These are phyloP conservation scores for Crossaster papposus DNA, from an alignment of 53 echinoderm and acorn worm genomes.

Conservation along the genomic window DNA sequence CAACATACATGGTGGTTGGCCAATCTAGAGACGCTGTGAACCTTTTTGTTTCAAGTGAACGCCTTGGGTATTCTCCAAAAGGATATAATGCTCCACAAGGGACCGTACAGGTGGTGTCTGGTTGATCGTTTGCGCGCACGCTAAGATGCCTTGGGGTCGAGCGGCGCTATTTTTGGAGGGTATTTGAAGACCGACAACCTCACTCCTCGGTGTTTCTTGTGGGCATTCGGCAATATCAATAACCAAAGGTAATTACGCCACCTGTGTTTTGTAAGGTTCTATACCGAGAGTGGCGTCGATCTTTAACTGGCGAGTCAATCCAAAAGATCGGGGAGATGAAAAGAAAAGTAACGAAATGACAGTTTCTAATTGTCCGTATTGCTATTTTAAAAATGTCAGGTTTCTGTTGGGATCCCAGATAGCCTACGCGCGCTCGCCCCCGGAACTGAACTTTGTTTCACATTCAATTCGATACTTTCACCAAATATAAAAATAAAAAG, in stretches of 20 bases:
- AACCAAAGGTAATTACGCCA: background rate
- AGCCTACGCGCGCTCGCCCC: background rate
- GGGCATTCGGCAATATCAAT: slow-evolving; percentile 3
- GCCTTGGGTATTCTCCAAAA: background rate
- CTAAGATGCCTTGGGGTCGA: background rate
- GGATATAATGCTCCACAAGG: background rate
- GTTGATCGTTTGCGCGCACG: background rate
- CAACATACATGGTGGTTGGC: background rate
- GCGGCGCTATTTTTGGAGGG: background rate
- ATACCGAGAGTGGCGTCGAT: background rate
- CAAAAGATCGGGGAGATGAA: background rate
- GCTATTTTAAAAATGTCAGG: background rate
- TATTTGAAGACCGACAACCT: background rate
- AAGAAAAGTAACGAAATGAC: background rate
- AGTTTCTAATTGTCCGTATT: background rate
- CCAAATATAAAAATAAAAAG: background rate
- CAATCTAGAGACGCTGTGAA: background rate
- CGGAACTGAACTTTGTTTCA: background rate
- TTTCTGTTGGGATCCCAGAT: background rate
- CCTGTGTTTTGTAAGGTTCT: background rate
- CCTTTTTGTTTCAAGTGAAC: background rate
- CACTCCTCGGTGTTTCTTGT: background rate
- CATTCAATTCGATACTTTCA: background rate
- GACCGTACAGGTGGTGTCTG: background rate
- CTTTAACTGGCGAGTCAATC: background rate